Base-by-base conservation (phyloP, 1,140 invertebrate genomes). In the Tetragnatha versicolor region DNA sequence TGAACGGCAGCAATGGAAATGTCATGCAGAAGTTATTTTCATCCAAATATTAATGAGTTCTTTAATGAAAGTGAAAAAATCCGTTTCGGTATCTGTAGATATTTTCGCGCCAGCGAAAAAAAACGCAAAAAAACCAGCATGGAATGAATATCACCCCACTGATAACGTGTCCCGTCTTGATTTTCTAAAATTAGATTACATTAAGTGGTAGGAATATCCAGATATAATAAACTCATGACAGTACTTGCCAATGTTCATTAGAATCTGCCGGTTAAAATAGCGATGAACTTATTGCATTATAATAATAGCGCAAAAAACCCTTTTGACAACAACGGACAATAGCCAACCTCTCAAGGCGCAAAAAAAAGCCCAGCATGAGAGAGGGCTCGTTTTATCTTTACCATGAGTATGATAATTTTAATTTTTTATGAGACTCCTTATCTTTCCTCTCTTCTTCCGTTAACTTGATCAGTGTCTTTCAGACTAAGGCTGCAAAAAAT, bases 391-490 rank as follows among this genome's bases (percentile, higher is more conserved):
- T 37, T 75, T 63, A 75, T 75, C 69, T 75, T 61, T 55, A 70
- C 55, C 20, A 17, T n/a, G 45, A 35, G 53, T 29, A 45, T 25
- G 70, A 63, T 75, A 49, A 61, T 61, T 75, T 75, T 47, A 61
- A 61, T 75, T 75, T 75, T 73, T 58, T 60, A 58, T 70, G 66
- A 51, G 66, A 51, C 35, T 10, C 47, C 31, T 33, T 73, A 73
- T 73, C 69, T 58, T 49, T 37, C 39, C 37, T 33, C 58, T 61
- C 53, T 35, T 58, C 37, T 45, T 58, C 31, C 53, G 31, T 63
- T 75, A 75, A 61, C 70, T 75, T 58, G 55, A 75, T 75, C 70
- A 75, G 55, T 63, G 70, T 75, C 70, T 47, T 75, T 75, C 58
- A 35, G 58, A 75, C 9, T 75, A 42, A 75, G 45, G 14, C 31